Conservation (phyloP, 1,140 invertebrate genomes). For the Drosophila sechellia region DNA sequence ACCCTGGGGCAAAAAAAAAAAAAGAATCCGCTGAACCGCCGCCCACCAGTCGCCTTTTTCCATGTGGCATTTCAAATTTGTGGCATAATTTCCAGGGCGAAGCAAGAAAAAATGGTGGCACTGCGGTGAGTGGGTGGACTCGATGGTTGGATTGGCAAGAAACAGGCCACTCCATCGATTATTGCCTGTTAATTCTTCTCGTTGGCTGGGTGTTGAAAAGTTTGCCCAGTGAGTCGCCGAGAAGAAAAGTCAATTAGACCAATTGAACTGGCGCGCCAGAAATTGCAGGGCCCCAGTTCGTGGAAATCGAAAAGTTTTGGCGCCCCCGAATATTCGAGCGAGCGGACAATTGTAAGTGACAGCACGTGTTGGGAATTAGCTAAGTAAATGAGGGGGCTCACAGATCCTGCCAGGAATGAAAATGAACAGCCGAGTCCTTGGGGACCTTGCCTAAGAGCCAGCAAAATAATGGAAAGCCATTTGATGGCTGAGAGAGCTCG, state of each 20-base stretch:
- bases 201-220: constrained; percentile 35
- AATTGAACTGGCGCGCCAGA: constrained; percentile 64
- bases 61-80: constrained; percentile 55
- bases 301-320: constrained; percentile 62
- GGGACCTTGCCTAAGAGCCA: constrained; percentile 2
- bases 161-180: constrained; percentile 62
- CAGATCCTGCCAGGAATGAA: constrained; percentile 15
- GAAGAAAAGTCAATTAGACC: constrained; percentile 74
- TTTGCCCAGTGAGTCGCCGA: constrained; percentile 25
- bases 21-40: background rate
- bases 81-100: constrained; percentile 43
- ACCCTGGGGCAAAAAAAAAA: constrained; percentile 8
- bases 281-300: constrained; percentile 39
- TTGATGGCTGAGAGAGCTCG: constrained; percentile 2
- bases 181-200: constrained; percentile 71
- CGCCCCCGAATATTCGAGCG: constrained; percentile 1
- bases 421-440: constrained; percentile 11
- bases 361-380: constrained; percentile 63
- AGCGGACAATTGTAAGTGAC: constrained; percentile 43
- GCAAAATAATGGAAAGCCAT: constrained; percentile 11
- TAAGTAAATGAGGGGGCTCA: constrained; percentile 34
- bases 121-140: constrained; percentile 21
- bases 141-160: constrained; percentile 25
- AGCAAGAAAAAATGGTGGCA: background rate
- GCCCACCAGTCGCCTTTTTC: constrained; percentile 1